Percentiles rank a stretch among this genome's conserved stretches.
Conservation (phyloP, 1,140 invertebrate genomes). For the Temnothorax nylanderi region DNA sequence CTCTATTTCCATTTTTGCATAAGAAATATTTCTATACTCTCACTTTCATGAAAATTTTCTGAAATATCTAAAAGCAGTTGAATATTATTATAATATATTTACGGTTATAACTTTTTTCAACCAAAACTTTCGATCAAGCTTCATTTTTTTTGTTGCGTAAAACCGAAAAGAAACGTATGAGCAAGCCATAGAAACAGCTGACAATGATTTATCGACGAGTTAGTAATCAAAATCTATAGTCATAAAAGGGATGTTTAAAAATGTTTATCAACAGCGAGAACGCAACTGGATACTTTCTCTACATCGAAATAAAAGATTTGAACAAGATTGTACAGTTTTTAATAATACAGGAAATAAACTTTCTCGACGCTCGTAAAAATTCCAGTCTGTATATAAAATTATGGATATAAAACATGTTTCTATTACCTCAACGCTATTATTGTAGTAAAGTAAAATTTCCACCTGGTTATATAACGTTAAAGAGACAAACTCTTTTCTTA, state of each 20-base stretch:
- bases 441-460: not conserved
- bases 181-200: not conserved
- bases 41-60: constrained; percentile 3
- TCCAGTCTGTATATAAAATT: constrained; percentile 1
- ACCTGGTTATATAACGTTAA: not conserved
- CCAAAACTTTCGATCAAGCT: not conserved
- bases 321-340: constrained; percentile 45
- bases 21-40: constrained; percentile 26
- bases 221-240: constrained; percentile 17
- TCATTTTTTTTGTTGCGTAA: not conserved
- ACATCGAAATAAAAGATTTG: constrained; percentile 70
- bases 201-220: not conserved
- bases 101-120: not conserved
- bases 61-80: constrained; percentile 1
- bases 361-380: constrained; percentile 18
- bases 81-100: constrained; percentile 9
- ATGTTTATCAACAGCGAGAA: constrained; percentile 16
- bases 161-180: not conserved
- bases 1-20: not conserved
- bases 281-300: constrained; percentile 67
- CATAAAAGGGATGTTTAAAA: constrained; percentile 3
- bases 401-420: not conserved
- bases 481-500: not conserved
- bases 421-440: not conserved
- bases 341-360: constrained; percentile 36